Conservation (phyloP, 2,888 invertebrate species). For the Dilophus febrilis region DNA sequence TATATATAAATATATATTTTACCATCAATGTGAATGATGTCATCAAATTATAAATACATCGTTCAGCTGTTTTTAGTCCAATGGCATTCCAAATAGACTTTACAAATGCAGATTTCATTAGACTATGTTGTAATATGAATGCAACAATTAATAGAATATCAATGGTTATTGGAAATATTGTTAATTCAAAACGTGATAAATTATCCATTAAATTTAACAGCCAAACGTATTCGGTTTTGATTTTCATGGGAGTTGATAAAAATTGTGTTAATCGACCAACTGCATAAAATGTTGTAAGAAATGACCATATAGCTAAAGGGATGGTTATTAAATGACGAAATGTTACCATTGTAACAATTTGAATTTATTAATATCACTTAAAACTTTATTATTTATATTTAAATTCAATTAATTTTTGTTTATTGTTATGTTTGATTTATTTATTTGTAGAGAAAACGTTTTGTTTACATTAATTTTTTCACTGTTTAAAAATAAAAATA, state of each 20-base stretch:
- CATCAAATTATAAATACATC: conserved; percentile 33
- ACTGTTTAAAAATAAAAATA: no score
- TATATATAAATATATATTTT: conserved; percentile 11
- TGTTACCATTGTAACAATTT: conserved; percentile 16
- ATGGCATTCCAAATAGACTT: conserved; percentile 31
- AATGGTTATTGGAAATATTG: conserved; percentile 27
- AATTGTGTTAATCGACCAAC: conserved; percentile 36
- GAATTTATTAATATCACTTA: not conserved
- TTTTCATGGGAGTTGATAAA: conserved; percentile 31
- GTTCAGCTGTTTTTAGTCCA: conserved; percentile 28
- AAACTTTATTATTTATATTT: no score
- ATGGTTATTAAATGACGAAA: conserved; percentile 21
- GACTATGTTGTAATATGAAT: conserved; percentile 41
- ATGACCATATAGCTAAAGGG: conserved; percentile 26
- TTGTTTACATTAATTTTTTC: no score
- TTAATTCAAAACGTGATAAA: conserved; percentile 22
- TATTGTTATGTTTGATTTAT: no score
- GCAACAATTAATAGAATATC: conserved; percentile 32
- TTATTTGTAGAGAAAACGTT: no score
- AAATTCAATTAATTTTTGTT: no score
- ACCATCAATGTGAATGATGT: conserved; percentile 33
- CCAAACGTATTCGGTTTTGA: conserved; percentile 21
- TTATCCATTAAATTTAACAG: conserved; percentile 26
- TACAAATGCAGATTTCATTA: conserved; percentile 32
- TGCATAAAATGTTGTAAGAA: conserved; percentile 34